Evolutionary conservation across 2,888 invertebrate genomes (phyloP).

Genomic region (Crematogaster levior): DNA sequence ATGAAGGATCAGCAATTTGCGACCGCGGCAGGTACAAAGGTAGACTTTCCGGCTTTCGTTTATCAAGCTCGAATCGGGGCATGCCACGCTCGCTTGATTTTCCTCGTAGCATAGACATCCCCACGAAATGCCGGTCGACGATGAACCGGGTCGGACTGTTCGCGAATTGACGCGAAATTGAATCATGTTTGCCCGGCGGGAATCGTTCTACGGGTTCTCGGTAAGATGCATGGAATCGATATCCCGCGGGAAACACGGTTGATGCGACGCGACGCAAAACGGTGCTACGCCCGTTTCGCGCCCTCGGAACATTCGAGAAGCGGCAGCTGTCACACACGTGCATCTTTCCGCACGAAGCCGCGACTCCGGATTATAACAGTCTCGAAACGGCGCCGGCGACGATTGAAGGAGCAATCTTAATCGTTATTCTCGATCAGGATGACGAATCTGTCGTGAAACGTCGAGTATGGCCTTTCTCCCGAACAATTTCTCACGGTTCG

Average conservation of each 20-base stretch:
- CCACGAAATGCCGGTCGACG: not conserved
- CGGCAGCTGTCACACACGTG: slow-evolving; percentile 13
- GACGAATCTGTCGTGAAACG: not conserved
- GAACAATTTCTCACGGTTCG: not conserved
- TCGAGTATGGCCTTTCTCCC: too few species aligned
- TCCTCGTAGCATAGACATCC: not conserved
- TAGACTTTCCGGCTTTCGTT: not conserved
- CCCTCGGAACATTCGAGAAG: slow-evolving; percentile 56
- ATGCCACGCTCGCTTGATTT: not conserved
- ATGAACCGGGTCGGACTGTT: not conserved
- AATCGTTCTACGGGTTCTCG: not conserved
- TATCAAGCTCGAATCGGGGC: not conserved
- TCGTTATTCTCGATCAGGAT: not conserved
- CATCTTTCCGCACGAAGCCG: slow-evolving; percentile 16
- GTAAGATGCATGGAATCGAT: not conserved
- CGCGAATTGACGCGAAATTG: not conserved
- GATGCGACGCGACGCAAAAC: not conserved
- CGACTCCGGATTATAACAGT: not conserved
- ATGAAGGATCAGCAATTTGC: not conserved
- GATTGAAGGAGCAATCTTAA: not conserved
- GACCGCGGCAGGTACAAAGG: slow-evolving; percentile 2
- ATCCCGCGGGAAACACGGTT: not conserved
- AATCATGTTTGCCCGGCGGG: not conserved
- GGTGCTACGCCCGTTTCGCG: not conserved
- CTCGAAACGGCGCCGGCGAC: not conserved